phyloP scores from a whole-genome alignment of 2,113 vertebrate genomes.

The Xenus cinereus region DNA sequence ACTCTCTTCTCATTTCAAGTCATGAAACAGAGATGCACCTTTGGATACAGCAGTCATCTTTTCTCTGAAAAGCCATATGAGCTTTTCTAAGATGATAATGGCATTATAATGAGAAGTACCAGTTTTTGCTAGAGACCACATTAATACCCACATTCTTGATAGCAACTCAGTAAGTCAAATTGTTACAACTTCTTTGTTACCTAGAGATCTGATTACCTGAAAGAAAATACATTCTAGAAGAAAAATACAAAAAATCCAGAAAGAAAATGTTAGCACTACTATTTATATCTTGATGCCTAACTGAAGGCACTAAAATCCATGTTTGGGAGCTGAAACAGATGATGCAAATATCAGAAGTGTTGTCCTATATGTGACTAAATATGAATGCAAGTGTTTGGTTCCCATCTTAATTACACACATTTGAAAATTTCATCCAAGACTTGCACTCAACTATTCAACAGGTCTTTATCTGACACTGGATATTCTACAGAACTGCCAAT shows the following conservation, averaged over 20 bases:
- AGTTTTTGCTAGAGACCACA: background rate
- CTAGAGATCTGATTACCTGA: background rate
- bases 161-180: background rate
- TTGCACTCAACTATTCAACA: background rate
- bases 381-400: background rate
- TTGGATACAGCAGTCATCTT: background rate
- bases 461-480: background rate
- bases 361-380: background rate
- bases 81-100: background rate
- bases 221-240: background rate
- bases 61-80: background rate
- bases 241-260: background rate
- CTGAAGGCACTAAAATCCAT: background rate
- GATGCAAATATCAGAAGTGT: background rate
- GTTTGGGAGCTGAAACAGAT: background rate
- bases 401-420: background rate
- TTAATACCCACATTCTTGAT: background rate
- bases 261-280: background rate
- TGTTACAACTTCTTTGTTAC: background rate
- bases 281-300: background rate
- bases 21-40: background rate
- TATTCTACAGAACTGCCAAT: conserved; percentile 10
- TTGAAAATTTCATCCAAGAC: background rate
- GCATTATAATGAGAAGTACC: background rate
- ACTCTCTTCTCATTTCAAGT: background rate